These are phyloP conservation scores for Aphelenchoides bicaudatus DNA, from an alignment of 2,888 invertebrate genomes.

Conservation along the genomic window DNA sequence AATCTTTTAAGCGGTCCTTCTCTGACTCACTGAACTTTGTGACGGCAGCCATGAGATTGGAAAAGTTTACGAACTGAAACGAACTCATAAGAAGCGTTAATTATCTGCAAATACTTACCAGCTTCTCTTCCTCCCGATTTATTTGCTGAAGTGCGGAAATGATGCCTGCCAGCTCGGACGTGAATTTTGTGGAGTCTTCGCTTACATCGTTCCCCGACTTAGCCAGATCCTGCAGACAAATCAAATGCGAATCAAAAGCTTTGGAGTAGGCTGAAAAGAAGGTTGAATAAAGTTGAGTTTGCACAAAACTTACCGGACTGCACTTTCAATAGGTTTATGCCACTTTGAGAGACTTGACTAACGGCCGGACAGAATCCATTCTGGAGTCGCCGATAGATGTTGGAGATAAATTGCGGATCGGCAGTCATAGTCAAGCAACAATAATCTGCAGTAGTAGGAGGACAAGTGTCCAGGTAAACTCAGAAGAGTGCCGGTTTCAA, in stretches of 20 bases:
- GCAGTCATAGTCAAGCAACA: slow-evolving; percentile 1
- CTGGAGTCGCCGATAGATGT: slow-evolving; percentile 19
- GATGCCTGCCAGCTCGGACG: slow-evolving; percentile 11
- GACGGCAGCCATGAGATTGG: slow-evolving; percentile 14
- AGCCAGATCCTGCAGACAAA: slow-evolving; percentile 7
- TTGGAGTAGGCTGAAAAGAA: slow-evolving; percentile 1
- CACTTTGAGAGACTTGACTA: slow-evolving; percentile 24
- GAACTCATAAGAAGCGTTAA: background rate
- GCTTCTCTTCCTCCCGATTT: slow-evolving; percentile 16
- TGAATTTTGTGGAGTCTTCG: slow-evolving; percentile 7
- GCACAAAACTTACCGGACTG: slow-evolving; percentile 6
- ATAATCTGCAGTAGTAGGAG: too few species aligned
- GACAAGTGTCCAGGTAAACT: too few species aligned
- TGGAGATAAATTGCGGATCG: background rate
- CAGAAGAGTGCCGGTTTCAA: too few species aligned
- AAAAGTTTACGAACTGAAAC: slow-evolving; percentile 15
- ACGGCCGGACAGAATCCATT: slow-evolving; percentile 29
- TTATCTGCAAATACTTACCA: slow-evolving; percentile 15
- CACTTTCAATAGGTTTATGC: background rate
- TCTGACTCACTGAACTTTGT: slow-evolving; percentile 22
- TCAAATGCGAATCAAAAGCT: slow-evolving; percentile 11
- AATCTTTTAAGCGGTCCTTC: slow-evolving; percentile 29
- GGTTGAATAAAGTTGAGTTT: background rate
- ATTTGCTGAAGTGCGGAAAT: background rate
- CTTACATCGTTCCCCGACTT: background rate